Evolutionary conservation across 2,888 invertebrate genomes (phyloP).

Genomic region (Drepana falcataria): DNA sequence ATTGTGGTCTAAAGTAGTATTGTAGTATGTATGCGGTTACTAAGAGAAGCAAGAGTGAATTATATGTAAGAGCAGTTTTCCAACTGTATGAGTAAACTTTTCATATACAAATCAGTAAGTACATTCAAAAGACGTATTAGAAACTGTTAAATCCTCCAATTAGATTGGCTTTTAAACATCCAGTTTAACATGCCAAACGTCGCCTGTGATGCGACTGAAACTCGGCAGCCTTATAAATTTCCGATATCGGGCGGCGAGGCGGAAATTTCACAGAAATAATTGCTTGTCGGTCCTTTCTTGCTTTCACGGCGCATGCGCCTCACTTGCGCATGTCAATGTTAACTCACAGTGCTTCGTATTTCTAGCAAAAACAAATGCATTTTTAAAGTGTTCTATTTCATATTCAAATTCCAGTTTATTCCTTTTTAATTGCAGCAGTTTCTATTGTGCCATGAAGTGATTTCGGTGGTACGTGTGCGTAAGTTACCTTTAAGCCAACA

Average conservation of each 20-base stretch:
- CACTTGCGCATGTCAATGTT: conserved; percentile 53
- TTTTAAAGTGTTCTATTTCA: conserved; percentile 23
- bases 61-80: too few relatives aligned
- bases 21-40: too few relatives aligned
- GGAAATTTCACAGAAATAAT: conserved; percentile 67
- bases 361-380: conserved; percentile 47
- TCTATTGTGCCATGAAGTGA: not conserved
- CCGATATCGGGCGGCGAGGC: conserved; percentile 43
- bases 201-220: conserved; percentile 25
- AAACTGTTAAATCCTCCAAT: too few relatives aligned
- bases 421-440: not conserved
- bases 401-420: conserved; percentile 14
- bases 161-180: too few relatives aligned
- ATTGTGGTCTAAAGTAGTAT: too few relatives aligned
- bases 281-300: conserved; percentile 30
- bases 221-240: conserved; percentile 55
- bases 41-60: too few relatives aligned
- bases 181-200: conserved; percentile 20
- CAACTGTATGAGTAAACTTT: too few relatives aligned
- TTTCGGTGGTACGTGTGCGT: not conserved
- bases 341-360: conserved; percentile 34
- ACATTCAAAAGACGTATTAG: too few relatives aligned
- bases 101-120: too few relatives aligned
- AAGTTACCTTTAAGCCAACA: conserved; percentile 7
- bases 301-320: conserved; percentile 47